These are phyloP conservation scores for Bombus impatiens DNA, from an alignment of 1,140 invertebrate species.

Conservation along the genomic window DNA sequence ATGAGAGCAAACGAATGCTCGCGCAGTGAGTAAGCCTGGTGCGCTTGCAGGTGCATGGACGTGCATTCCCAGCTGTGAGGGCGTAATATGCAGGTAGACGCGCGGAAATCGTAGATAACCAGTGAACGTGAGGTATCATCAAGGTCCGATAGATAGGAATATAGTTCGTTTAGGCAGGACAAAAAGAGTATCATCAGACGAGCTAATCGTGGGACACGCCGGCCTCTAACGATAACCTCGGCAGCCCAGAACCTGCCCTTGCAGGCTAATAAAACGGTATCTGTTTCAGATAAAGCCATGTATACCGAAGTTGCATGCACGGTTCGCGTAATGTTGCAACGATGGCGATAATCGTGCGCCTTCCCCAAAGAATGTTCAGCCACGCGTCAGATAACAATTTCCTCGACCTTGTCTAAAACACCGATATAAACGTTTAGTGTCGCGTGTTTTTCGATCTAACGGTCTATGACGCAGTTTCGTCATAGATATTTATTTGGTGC, in stretches of 20 bases:
- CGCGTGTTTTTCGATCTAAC: neutral
- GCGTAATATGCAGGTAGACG: slow-evolving; percentile 60
- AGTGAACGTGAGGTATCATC: slow-evolving; percentile 56
- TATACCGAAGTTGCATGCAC: neutral
- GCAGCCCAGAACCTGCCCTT: slow-evolving; percentile 7
- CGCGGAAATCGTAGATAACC: slow-evolving; percentile 59
- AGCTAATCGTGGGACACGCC: slow-evolving; percentile 47
- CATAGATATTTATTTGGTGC: neutral
- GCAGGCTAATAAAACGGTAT: slow-evolving; percentile 21
- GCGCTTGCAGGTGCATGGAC: slow-evolving; percentile 47
- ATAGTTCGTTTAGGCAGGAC: slow-evolving; percentile 46
- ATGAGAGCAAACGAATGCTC: slow-evolving; percentile 4
- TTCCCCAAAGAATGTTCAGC: neutral
- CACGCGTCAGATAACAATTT: neutral
- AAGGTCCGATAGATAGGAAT: slow-evolving; percentile 52
- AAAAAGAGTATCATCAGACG: slow-evolving; percentile 50
- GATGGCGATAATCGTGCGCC: neutral
- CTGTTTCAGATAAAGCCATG: neutral
- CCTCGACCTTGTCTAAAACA: slow-evolving; percentile 1
- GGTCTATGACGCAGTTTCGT: neutral
- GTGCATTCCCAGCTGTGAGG: slow-evolving; percentile 49
- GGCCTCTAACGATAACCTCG: slow-evolving; percentile 30
- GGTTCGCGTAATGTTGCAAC: slow-evolving; percentile 12
- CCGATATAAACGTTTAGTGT: no score
- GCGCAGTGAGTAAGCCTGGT: slow-evolving; percentile 38